phyloP scores from a whole-genome alignment of 2,113 vertebrate genomes.

The Phoenicopterus ruber region DNA sequence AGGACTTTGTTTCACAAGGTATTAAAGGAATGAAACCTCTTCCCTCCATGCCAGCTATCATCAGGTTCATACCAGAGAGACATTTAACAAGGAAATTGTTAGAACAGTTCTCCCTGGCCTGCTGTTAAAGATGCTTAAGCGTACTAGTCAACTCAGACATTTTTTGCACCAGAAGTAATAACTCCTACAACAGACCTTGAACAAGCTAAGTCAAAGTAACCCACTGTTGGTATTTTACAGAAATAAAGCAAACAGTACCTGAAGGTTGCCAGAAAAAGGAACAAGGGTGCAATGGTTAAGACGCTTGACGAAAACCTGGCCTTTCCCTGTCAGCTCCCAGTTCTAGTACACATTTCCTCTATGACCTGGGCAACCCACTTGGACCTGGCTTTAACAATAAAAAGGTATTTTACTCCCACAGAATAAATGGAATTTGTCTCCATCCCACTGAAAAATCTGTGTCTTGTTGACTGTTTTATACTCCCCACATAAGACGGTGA shows the following conservation, averaged over 20 bases:
- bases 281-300: background rate
- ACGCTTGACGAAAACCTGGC: background rate
- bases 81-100: background rate
- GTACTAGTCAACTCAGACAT: background rate
- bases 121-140: background rate
- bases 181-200: background rate
- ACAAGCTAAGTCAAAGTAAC: background rate
- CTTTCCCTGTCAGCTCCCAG: background rate
- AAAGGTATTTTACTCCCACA: background rate
- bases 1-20: background rate
- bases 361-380: background rate
- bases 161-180: background rate
- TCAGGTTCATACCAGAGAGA: background rate
- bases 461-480: background rate
- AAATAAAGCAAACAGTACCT: background rate
- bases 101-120: background rate
- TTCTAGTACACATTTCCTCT: background rate
- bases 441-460: background rate
- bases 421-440: background rate
- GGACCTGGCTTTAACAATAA: background rate
- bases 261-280: background rate
- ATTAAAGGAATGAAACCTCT: background rate
- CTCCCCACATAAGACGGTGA: background rate
- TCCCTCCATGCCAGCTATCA: background rate
- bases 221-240: background rate